Evolutionary conservation across 2,888 invertebrate species (phyloP), one percentile per base, ranked within the genome.

Genomic region (Dexiosoma caninum): DNA sequence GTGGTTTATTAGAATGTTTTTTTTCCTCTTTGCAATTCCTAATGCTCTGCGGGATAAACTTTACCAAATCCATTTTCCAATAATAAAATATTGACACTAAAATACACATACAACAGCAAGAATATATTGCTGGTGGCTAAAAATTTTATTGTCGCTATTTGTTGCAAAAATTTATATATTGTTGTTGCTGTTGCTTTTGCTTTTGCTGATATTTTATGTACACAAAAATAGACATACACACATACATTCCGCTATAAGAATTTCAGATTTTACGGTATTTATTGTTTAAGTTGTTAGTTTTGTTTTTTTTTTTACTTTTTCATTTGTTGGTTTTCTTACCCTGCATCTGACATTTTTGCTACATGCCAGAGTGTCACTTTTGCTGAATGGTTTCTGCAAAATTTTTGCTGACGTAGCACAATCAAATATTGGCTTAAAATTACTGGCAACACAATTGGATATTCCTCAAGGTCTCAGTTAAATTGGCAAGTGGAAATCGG

Each of bases 61-160:
- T 78, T 72, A 66, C 40, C 40, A 72, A 78, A 78, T 60, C 71
- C 74, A 66, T 74, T 78, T 64, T 42, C 64, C 75, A 70, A 79
- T 79, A 79, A 70, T 64, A 79, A 74, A 70, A 79, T 79, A 79
- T 79, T 79, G 79, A 79, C 75, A 74, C 64, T 14, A 55, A 46
- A 64, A 40, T 23, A 42, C 16, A 40, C 32, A 49, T n/a, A n/a
- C n/a, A n/a, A n/a, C n/a, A n/a, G n/a, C 37, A 49, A 40, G 27
- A 71, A 49, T 42, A n/a, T n/a, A 71, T 49, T 40, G 70, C 62
- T 77, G 27, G 35, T 8, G 64, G 70, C 77, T 70, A 55, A 49
- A 76, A 69, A 42, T 16, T 37, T 70, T 62, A 46, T 70, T 57
- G 57, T 57, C 21, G 37, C 62, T 64, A 44, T 46, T 77, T 70